These are phyloP conservation scores for Lycaon pictus DNA, from an alignment of 2,113 vertebrate species.

Conservation along the genomic window DNA sequence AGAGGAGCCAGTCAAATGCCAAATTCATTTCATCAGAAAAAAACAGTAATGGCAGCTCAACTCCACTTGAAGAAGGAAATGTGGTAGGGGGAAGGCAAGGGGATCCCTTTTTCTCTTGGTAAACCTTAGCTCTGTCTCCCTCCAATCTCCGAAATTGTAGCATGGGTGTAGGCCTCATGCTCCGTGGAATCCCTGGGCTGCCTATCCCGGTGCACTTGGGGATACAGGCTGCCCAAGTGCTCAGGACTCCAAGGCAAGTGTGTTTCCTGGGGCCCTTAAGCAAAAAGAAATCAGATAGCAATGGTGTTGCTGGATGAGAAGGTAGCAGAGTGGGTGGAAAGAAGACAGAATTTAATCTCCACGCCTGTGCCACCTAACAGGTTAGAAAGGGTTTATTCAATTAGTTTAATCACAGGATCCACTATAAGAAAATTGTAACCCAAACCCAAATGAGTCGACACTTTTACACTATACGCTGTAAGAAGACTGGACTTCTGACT, in stretches of 20 bases:
- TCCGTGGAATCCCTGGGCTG: neutral
- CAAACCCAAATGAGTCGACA: slow-evolving; percentile 39
- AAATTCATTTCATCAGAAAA: neutral
- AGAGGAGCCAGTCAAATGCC: neutral
- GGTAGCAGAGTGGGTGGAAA: neutral
- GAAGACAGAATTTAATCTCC: neutral
- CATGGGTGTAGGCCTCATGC: neutral
- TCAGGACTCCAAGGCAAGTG: neutral
- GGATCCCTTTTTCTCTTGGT: neutral
- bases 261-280: neutral
- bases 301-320: neutral
- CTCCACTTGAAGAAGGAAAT: neutral
- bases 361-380: neutral
- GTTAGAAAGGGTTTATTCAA: neutral
- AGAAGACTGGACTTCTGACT: slow-evolving; percentile 20
- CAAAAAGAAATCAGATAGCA: neutral
- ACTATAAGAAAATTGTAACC: slow-evolving; percentile 38
- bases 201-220: neutral
- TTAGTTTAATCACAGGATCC: slow-evolving; percentile 43
- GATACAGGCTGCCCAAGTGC: neutral
- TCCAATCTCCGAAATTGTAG: neutral
- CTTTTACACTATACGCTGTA: neutral
- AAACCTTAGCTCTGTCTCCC: neutral
- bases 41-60: neutral
- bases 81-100: no score